Base-by-base conservation (phyloP, 2,113 vertebrate genomes). In the Ibidorhyncha struthersii region DNA sequence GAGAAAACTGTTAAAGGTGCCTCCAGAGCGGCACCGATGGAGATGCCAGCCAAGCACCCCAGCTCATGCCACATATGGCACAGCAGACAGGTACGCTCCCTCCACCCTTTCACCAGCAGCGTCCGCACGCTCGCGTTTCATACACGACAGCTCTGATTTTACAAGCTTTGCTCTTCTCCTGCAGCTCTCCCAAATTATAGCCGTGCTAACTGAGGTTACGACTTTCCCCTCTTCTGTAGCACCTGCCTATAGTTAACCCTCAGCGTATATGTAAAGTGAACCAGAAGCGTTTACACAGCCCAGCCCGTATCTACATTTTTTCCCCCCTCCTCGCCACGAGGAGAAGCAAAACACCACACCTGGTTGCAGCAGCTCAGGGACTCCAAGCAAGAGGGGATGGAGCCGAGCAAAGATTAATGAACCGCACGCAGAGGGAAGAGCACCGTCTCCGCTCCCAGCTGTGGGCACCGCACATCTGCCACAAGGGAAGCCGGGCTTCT, bases 11-110 rank as follows among this genome's bases (percentile, higher is more conserved):
- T 34, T 66, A 38, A 61, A 70, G 41, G 58, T 58, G 27, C 61
- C 45, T 73, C 53, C 38, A 85, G 79, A 65, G 70, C 55, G 70
- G 47, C 36, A 12, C 22, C 1, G 2, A 8, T 19, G 61, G 45
- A 67, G 52, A 38, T 23, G 23, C 29, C 58, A 82, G 36, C 34
- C 76, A 16, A 34, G 86, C 52, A 41, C 20, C 14, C 1, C 2
- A 26, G 62, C 40, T 47, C 21, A 49, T 0, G 1, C 38, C n/a
- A 52, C 1, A 0, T 11, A 45, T 0, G 11, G 19, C 45, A 20
- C 47, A 21, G 47, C 55, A 38, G 36, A 27, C 36, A 43, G 38
- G 45, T 43, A 66, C 4, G 3, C 58, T 53, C 29, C n/a, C 76
- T 65, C 50, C 40, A 7, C 8, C 4, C n/a, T 13, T 34, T 30